Evolutionary conservation across 2,888 invertebrate species (phyloP).

Genomic region (Aporophyla lueneburgensis): DNA sequence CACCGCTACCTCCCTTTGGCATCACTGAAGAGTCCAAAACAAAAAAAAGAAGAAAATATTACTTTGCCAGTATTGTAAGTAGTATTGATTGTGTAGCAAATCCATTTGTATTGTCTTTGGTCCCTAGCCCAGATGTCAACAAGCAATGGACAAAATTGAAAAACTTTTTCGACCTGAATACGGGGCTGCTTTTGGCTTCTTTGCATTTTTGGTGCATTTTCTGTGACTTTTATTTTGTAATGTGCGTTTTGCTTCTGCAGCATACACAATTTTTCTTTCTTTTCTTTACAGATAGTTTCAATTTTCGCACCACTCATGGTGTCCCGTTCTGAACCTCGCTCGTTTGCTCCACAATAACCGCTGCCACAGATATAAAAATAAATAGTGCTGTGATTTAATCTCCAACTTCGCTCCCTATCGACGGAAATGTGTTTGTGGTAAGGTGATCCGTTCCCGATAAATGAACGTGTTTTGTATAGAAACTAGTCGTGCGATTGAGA

Average conservation of each 20-base stretch:
- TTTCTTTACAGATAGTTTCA: not conserved
- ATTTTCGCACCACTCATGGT: not conserved
- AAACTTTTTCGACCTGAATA: too few species aligned
- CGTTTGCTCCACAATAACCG: conserved; percentile 1
- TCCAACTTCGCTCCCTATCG: conserved; percentile 13
- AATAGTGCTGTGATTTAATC: conserved; percentile 34
- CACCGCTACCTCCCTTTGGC: not conserved
- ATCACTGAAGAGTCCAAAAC: not conserved
- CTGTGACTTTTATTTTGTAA: too few species aligned
- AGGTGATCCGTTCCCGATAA: conserved; percentile 43
- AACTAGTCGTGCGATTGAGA: conserved; percentile 29
- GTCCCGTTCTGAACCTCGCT: not conserved
- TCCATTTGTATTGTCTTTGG: too few species aligned
- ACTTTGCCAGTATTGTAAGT: too few species aligned
- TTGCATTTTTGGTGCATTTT: too few species aligned
- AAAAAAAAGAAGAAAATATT: too few species aligned
- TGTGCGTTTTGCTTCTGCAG: too few species aligned
- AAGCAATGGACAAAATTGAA: too few species aligned
- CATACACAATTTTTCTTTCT: too few species aligned
- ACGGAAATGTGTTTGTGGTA: conserved; percentile 45
- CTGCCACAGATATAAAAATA: not conserved
- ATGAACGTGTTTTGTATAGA: conserved; percentile 43
- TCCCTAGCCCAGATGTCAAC: too few species aligned
- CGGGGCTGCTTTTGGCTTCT: too few species aligned
- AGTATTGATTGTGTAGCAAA: too few species aligned